Evolutionary conservation across 2,797 vertebrate genomes (phyloP).

Genomic region (Knipowitschia caucasica): DNA sequence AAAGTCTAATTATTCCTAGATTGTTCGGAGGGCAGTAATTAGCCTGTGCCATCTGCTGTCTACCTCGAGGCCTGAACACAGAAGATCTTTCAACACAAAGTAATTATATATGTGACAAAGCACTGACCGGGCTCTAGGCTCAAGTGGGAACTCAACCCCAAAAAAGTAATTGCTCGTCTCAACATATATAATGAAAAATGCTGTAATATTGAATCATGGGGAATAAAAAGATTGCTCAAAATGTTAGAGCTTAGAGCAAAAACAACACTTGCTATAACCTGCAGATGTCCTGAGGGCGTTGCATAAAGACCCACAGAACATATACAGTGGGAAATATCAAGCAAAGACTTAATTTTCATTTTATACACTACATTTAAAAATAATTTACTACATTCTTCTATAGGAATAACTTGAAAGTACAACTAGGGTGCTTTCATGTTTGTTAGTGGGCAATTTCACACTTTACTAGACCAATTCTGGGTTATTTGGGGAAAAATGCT

Average conservation of each 20-base stretch:
- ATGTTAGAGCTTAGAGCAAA: neutral
- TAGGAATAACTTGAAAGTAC: too few relatives aligned
- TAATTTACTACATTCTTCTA: too few relatives aligned
- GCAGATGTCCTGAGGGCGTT: neutral
- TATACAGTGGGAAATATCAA: neutral
- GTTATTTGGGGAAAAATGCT: too few relatives aligned
- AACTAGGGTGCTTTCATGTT: too few relatives aligned
- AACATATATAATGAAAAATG: neutral
- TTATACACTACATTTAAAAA: too few relatives aligned
- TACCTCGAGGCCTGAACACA: slow-evolving; percentile 25
- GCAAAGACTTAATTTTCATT: neutral
- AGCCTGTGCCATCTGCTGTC: slow-evolving; percentile 47
- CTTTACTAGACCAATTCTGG: too few relatives aligned
- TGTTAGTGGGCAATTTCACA: too few relatives aligned
- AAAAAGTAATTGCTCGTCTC: neutral
- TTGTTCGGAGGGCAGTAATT: slow-evolving; percentile 40
- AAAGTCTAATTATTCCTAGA: slow-evolving; percentile 29
- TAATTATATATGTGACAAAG: neutral
- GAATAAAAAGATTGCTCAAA: neutral
- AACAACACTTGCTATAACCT: neutral
- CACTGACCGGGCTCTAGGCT: neutral
- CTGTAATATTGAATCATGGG: neutral
- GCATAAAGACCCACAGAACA: too few relatives aligned
- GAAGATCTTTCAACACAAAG: slow-evolving; percentile 14
- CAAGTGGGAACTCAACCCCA: neutral